Conservation (phyloP, 2,797 vertebrate species). For the Rhabdomys pumilio region DNA sequence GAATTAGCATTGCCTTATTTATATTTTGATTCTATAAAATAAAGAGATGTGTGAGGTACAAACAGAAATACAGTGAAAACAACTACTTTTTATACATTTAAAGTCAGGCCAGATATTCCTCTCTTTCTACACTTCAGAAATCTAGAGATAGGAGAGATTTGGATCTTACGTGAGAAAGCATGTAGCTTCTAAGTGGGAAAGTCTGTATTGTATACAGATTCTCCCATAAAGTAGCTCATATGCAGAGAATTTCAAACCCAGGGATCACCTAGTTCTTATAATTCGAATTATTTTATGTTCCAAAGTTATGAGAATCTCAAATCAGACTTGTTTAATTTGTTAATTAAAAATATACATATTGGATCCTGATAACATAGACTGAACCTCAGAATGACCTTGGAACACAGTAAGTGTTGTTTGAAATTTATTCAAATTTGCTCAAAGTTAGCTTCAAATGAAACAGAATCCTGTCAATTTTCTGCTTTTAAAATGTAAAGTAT, state of each 20-base stretch:
- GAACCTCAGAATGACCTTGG: neutral
- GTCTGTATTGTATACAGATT: neutral
- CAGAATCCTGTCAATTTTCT: constrained; percentile 15
- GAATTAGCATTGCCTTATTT: neutral
- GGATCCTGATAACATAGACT: neutral
- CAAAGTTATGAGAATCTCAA: neutral
- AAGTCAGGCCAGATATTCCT: constrained; percentile 31
- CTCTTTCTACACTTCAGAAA: constrained; percentile 13
- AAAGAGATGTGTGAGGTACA: neutral
- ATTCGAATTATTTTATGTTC: constrained; percentile 41
- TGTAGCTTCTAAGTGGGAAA: neutral
- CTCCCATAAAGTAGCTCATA: neutral
- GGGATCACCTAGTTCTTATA: neutral
- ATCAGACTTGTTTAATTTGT: neutral
- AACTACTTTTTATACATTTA: constrained; percentile 51
- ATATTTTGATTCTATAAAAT: neutral
- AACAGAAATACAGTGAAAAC: constrained; percentile 6
- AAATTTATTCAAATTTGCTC: constrained; percentile 53
- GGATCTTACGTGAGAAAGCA: neutral
- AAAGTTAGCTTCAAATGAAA: constrained; percentile 45
- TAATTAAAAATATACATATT: constrained; percentile 22
- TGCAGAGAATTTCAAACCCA: neutral
- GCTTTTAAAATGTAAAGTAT: constrained; percentile 42
- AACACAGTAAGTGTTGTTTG: constrained; percentile 31
- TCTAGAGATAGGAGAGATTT: neutral